Base-by-base conservation (phyloP, 2,113 vertebrate genomes). In the Pseudorhombus dupliciocellatus region DNA sequence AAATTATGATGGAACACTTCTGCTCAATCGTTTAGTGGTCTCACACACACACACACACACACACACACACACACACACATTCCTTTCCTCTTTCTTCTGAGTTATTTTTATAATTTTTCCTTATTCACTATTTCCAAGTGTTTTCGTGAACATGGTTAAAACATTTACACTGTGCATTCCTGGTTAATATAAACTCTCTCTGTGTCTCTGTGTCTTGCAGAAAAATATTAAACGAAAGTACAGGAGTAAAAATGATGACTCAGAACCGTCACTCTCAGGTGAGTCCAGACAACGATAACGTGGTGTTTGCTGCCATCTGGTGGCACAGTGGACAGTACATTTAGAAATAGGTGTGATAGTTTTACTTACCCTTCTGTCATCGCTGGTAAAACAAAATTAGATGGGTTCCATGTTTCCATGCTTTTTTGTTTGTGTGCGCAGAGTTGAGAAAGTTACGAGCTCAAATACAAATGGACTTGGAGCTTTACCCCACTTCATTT, bases 371-470 rank as follows among this genome's bases (percentile, higher is more conserved):
- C 8, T 25, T 14, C 2, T 9, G 16, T 7, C 14, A n/a, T 44
- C 16, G 42, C 42, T 14, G 42, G 12, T 44, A 44, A 44, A 44
- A 44, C 42, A 16, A 2, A 44, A 1, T 18, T 12, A 40, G 37
- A 40, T 10, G 8, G 12, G 16, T 44, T 44, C 42, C 16, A 2
- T 65, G 22, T 50, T 44, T 30, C 40, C n/a, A 18, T 8, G 15
- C 5, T 20, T 50, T 24, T 31, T 67, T 58, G 0, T 73, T 65
- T 66, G 31, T 60, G 1, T 70, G 9, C 75, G 46, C 67, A 91
- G 90, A 91, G 52, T 66, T 92, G 52, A 90, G 34, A 80, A 83
- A 89, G 20, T 84, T 91, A 1, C 85, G 84, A 87, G 78, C 64
- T 68, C 75, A 74, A 10, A 24, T 92, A 56, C 81, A 91, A 77